phyloP scores from a whole-genome alignment of 1,140 invertebrate species.

The Planococcus citri region DNA sequence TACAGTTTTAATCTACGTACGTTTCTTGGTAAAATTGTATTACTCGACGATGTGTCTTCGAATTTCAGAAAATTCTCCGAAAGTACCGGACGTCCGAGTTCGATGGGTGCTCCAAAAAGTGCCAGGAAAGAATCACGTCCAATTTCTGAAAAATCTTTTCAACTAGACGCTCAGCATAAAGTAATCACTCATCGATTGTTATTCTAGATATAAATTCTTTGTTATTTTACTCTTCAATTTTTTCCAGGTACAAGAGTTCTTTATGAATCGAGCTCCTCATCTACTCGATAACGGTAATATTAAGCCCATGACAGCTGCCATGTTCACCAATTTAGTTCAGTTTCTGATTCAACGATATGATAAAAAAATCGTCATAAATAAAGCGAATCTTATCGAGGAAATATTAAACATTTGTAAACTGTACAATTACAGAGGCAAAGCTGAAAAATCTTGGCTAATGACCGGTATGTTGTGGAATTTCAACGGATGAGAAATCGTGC shows the following conservation, averaged over 20 bases:
- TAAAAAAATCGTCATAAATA: not conserved
- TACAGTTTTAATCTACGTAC: not conserved
- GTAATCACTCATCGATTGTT: slow-evolving; percentile 8
- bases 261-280: not conserved
- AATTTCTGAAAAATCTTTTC: slow-evolving; percentile 2
- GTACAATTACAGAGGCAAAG: slow-evolving; percentile 13
- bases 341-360: not conserved
- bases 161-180: slow-evolving; percentile 4
- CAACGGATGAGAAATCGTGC: too few relatives aligned
- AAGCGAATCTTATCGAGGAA: not conserved
- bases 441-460: slow-evolving; percentile 19
- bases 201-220: not conserved
- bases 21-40: too few relatives aligned
- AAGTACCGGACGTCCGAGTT: not conserved
- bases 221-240: not conserved
- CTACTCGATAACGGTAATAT: slow-evolving; percentile 15
- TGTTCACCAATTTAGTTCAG: slow-evolving; percentile 13
- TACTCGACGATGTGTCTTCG: too few relatives aligned
- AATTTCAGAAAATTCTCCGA: not conserved
- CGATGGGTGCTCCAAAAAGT: slow-evolving; percentile 10
- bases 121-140: slow-evolving; percentile 9
- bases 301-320: slow-evolving; percentile 16
- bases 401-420: not conserved
- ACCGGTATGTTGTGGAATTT: slow-evolving; percentile 13
- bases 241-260: slow-evolving; percentile 15